phyloP scores from a whole-genome alignment of 2,888 invertebrate genomes.

The Melangyna quadrimaculata region DNA sequence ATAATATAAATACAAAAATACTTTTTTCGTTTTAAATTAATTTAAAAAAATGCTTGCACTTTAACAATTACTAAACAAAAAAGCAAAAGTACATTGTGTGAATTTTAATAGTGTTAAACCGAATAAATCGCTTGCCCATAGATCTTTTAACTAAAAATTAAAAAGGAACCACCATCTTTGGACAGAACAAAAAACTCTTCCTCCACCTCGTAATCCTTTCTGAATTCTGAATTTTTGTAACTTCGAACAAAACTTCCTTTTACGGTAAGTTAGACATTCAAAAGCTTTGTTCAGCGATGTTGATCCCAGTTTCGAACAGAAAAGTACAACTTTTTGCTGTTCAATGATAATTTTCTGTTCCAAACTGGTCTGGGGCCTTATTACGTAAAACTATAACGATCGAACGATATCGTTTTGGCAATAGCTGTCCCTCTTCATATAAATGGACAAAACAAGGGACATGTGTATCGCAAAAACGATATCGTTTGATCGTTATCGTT shows the following conservation, averaged over 20 bases:
- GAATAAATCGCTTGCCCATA: background rate
- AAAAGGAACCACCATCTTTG: constrained; percentile 61
- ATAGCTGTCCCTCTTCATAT: too few species aligned
- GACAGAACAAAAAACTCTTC: constrained; percentile 19
- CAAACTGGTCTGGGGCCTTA: too few species aligned
- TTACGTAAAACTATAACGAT: too few species aligned
- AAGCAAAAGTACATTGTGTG: background rate
- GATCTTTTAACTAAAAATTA: constrained; percentile 24
- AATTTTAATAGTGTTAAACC: constrained; percentile 31
- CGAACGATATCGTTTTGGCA: too few species aligned
- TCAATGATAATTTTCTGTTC: too few species aligned
- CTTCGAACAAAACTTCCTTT: constrained; percentile 46
- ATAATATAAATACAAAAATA: background rate
- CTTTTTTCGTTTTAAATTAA: background rate
- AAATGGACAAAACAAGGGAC: too few species aligned
- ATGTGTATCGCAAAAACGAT: too few species aligned
- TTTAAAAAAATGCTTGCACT: background rate
- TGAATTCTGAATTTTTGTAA: background rate
- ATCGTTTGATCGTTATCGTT: too few species aligned
- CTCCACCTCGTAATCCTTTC: constrained; percentile 3
- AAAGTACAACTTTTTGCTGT: too few species aligned
- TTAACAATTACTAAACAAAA: background rate
- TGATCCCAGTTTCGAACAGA: too few species aligned
- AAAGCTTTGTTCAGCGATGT: too few species aligned
- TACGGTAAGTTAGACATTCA: constrained; percentile 54